These are phyloP conservation scores for Heliothis virescens DNA, from an alignment of 1,140 invertebrate genomes.

Conservation along the genomic window DNA sequence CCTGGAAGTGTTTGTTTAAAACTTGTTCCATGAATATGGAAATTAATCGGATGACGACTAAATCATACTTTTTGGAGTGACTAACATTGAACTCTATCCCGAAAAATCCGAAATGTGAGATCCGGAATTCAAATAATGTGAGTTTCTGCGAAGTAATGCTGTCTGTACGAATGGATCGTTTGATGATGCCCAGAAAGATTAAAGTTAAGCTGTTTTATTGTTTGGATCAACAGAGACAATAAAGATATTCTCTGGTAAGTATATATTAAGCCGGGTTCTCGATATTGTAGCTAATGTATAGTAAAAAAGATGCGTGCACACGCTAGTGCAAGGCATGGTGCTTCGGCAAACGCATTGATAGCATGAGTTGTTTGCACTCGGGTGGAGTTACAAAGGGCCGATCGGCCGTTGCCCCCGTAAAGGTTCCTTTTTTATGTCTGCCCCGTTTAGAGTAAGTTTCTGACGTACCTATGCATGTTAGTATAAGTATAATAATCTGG, in stretches of 20 bases:
- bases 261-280: not conserved
- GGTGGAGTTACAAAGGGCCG: conserved; percentile 40
- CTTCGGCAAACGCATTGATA: conserved; percentile 27
- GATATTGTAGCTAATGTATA: not conserved
- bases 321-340: conserved; percentile 16
- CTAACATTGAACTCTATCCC: not conserved
- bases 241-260: not conserved
- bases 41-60: not conserved
- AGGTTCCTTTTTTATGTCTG: conserved; percentile 47
- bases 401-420: conserved; percentile 45
- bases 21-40: not conserved
- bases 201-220: not conserved
- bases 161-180: too few relatives aligned
- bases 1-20: not conserved
- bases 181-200: too few relatives aligned
- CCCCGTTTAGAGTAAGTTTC: conserved; percentile 33
- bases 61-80: not conserved
- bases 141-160: too few relatives aligned
- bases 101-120: not conserved
- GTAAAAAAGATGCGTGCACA: conserved; percentile 19
- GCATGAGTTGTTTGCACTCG: not conserved
- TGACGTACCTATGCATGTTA: conserved; percentile 10
- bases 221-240: not conserved
- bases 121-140: too few relatives aligned
- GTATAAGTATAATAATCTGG: not conserved